Conservation (phyloP, 2,797 vertebrate genomes). For the Poeciliopsis turneri region DNA sequence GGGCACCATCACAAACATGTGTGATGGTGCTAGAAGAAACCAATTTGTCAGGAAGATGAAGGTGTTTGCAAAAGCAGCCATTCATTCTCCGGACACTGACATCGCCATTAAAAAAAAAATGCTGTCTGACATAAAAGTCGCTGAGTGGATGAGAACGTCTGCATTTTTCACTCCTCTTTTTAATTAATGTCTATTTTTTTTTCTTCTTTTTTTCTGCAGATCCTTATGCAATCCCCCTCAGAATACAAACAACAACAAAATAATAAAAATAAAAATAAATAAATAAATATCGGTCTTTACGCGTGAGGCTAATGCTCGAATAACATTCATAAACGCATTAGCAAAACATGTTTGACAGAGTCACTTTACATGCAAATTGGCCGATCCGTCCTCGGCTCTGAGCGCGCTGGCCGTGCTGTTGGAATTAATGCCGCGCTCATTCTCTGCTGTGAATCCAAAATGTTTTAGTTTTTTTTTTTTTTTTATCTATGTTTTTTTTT, state of each 20-base stretch:
- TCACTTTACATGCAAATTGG: conserved; percentile 68
- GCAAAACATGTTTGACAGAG: conserved; percentile 70
- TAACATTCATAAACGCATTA: conserved; percentile 66
- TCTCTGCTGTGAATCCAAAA: conserved; percentile 53
- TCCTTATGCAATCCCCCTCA: background rate
- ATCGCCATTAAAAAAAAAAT: conserved; percentile 63
- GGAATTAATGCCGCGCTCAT: conserved; percentile 51
- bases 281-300: conserved; percentile 39
- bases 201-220: background rate
- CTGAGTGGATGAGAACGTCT: conserved; percentile 70
- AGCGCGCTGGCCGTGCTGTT: conserved; percentile 45
- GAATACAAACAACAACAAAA: background rate
- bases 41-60: conserved; percentile 74
- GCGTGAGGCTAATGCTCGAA: conserved; percentile 44
- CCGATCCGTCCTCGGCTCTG: conserved; percentile 47
- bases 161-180: conserved; percentile 66
- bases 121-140: conserved; percentile 74
- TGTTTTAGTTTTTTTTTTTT: conserved; percentile 15
- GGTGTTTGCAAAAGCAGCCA: conserved; percentile 60
- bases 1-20: conserved; percentile 44
- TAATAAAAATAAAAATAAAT: no score
- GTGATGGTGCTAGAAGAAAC: conserved; percentile 31
- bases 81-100: conserved; percentile 70
- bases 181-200: conserved; percentile 60
- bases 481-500: no score